A percentile compares a stretch with the other conserved stretches of the same genome.
These are phyloP conservation scores for Dreissena polymorpha DNA, from an alignment of 1,140 invertebrate genomes.

Conservation along the genomic window DNA sequence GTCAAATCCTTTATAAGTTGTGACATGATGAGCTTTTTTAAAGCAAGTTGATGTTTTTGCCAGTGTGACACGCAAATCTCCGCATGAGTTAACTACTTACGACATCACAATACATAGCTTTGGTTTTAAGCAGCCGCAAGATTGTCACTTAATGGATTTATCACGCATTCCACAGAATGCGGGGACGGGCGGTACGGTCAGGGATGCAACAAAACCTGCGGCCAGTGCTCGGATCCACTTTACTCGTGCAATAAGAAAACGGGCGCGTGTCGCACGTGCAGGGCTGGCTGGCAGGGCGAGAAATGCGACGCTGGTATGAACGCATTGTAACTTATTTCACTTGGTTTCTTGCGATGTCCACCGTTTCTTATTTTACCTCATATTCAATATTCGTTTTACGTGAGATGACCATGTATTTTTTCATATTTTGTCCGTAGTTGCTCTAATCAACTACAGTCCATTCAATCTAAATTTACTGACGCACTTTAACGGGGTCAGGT, in stretches of 20 bases:
- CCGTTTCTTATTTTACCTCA: background rate
- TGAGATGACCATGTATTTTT: too few species aligned
- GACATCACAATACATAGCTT: background rate
- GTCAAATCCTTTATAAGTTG: too few species aligned
- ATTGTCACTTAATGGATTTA: too few species aligned
- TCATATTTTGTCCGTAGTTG: too few species aligned
- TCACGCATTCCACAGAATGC: slow-evolving; percentile 56
- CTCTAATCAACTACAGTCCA: too few species aligned
- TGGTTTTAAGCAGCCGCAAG: background rate
- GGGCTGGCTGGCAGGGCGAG: slow-evolving; percentile 55
- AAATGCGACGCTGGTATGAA: slow-evolving; percentile 60
- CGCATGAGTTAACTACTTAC: too few species aligned
- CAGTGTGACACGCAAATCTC: too few species aligned
- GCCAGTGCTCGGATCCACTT: slow-evolving; percentile 45
- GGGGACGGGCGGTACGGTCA: slow-evolving; percentile 53
- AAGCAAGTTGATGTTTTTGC: too few species aligned
- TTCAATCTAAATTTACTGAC: too few species aligned
- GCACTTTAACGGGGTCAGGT: too few species aligned
- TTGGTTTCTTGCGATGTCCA: background rate
- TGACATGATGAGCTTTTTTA: too few species aligned
- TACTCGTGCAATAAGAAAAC: slow-evolving; percentile 42
- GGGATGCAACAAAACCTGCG: slow-evolving; percentile 63
- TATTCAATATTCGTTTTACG: background rate
- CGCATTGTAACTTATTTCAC: background rate
- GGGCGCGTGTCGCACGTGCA: slow-evolving; percentile 49